Evolutionary conservation across 1,140 invertebrate species (phyloP), one percentile per base, ranked within the genome.

Genomic region (Bombus breviceps): DNA sequence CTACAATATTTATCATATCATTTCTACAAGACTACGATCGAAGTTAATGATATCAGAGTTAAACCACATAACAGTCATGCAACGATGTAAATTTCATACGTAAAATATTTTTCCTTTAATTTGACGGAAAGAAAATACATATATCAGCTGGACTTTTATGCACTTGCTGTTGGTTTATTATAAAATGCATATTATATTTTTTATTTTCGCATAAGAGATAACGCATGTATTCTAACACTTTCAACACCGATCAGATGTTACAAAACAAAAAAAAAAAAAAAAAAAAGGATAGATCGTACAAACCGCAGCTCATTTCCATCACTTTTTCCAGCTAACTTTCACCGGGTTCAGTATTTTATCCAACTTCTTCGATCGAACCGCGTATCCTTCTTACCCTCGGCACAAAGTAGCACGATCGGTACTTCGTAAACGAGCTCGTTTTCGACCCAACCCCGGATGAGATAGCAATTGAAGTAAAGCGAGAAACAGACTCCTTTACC

Each of bases 401-500:
- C 9, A 25, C 12, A 82, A 62, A 53, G 62, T 68, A 28, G 15
- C n/a, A 39, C 41, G 18, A 41, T n/a, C 57, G 25, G 9, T 76
- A 43, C 9, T n/a, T 76, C 59, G 73, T 34, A 32, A 77, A 68
- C 59, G 43, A 39, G 73, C 41, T 83, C 41, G 59, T 39, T 53
- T 41, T 13, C 74, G 10, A 57, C 9, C 73, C 28, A 25, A 32
- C 32, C 66, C n/a, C 1, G 3, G 25, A 39, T 32, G 73, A 37
- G 81, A 47, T 28, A 47, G 28, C 64, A 22, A 57, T 69, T 34
- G 81, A 69, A 78, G 47, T 18, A 57, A 69, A 62, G 69, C 39
- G 39, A 25, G 69, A 76, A 83, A 47, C 41, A 18, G 41, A 15
- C 6, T 53, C 0, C 6, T 53, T 53, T 53, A 2, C 8, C 41